phyloP scores from a whole-genome alignment of 2,888 invertebrate species.

The Lathronympha strigana region DNA sequence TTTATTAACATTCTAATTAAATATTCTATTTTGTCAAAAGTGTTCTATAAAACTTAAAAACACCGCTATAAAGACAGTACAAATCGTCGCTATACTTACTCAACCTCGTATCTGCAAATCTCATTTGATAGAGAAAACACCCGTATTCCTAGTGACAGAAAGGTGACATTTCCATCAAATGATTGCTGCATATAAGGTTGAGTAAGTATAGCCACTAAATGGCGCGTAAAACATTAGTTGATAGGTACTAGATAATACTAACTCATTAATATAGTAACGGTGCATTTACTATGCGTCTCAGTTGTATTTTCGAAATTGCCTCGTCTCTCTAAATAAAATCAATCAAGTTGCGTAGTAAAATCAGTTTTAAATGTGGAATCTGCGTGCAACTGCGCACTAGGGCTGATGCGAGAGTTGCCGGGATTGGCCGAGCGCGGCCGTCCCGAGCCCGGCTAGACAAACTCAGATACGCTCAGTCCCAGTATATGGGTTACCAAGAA shows the following conservation, averaged over 20 bases:
- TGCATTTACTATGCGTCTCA: background rate
- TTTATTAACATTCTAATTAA: too few species aligned
- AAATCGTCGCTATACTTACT: too few species aligned
- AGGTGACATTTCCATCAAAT: too few species aligned
- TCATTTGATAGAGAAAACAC: too few species aligned
- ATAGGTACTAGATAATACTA: background rate
- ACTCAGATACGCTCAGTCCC: slow-evolving; percentile 36
- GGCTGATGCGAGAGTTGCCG: slow-evolving; percentile 13
- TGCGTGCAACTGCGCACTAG: slow-evolving; percentile 42
- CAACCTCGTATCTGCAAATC: too few species aligned
- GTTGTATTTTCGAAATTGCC: slow-evolving; percentile 17
- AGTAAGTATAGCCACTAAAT: too few species aligned
- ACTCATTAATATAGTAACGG: background rate
- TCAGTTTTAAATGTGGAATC: slow-evolving; percentile 30
- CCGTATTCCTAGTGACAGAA: too few species aligned
- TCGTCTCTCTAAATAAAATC: slow-evolving; percentile 31
- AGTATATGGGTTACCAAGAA: slow-evolving; percentile 42
- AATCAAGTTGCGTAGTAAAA: slow-evolving; percentile 38
- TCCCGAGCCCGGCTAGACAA: slow-evolving; percentile 6
- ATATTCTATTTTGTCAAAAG: too few species aligned
- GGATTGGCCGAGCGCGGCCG: slow-evolving; percentile 30
- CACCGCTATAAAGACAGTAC: too few species aligned
- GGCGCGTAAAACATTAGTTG: background rate
- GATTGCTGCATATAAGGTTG: too few species aligned
- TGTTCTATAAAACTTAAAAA: too few species aligned